phyloP scores from a whole-genome alignment of 2,113 vertebrate species.

The Pagrus major region DNA sequence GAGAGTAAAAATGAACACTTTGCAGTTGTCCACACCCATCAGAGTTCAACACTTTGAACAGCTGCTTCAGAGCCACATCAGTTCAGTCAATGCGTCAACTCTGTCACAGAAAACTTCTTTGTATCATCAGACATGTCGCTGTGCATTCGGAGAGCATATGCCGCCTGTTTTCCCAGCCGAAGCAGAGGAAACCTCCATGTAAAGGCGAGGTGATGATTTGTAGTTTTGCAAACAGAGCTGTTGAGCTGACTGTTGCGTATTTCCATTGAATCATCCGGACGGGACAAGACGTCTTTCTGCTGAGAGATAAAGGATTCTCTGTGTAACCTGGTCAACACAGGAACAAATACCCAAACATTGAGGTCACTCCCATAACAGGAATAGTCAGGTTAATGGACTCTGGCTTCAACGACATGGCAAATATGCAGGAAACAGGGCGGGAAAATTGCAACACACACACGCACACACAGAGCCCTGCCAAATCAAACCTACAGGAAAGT shows the following conservation, averaged over 20 bases:
- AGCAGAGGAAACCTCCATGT: constrained; percentile 6
- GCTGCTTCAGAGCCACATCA: neutral
- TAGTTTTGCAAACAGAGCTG: constrained; percentile 54
- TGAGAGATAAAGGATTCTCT: constrained; percentile 70
- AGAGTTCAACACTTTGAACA: constrained; percentile 15
- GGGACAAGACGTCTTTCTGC: constrained; percentile 69
- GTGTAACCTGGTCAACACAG: constrained; percentile 68
- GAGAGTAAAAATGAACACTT: constrained; percentile 18
- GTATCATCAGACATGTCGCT: neutral
- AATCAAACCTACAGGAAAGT: constrained; percentile 61
- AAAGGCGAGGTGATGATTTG: constrained; percentile 33
- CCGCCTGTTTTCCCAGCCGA: neutral
- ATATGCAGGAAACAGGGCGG: constrained; percentile 54
- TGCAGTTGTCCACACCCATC: constrained; percentile 7
- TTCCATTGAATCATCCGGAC: constrained; percentile 65
- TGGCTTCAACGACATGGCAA: constrained; percentile 57
- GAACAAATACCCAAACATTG: constrained; percentile 75
- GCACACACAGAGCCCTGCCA: constrained; percentile 45
- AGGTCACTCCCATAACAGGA: constrained; percentile 71
- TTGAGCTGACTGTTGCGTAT: constrained; percentile 43
- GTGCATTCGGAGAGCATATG: neutral
- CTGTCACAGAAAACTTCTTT: neutral
- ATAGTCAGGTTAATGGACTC: constrained; percentile 65
- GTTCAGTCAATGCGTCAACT: neutral
- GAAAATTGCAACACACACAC: constrained; percentile 32